Evolutionary conservation across 2,797 vertebrate species (phyloP).

Genomic region (Rhincodon typus): DNA sequence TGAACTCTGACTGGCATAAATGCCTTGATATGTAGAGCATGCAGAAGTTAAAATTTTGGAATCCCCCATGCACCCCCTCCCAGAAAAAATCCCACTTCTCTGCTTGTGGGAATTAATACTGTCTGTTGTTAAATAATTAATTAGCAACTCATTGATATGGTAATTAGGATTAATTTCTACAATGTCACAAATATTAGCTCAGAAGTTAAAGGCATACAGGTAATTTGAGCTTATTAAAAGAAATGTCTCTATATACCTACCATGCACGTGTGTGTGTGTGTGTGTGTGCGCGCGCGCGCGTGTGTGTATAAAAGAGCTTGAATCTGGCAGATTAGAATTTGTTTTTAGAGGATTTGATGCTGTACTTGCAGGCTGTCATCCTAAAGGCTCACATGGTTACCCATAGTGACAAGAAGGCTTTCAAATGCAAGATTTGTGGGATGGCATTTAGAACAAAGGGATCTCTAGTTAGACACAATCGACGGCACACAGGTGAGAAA

Average conservation of each 20-base stretch:
- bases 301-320: background rate
- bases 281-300: background rate
- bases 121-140: background rate
- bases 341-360: slow-evolving; percentile 13
- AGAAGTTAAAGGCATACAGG: background rate
- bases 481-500: slow-evolving; percentile 84
- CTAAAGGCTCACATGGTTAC: slow-evolving; percentile 93
- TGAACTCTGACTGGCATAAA: background rate
- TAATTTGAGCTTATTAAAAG: background rate
- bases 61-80: background rate
- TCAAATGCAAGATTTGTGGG: slow-evolving; percentile 81
- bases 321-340: background rate
- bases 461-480: slow-evolving; percentile 89
- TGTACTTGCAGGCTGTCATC: slow-evolving; percentile 76
- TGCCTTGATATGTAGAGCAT: background rate
- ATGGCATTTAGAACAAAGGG: slow-evolving; percentile 93
- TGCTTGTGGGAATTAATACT: background rate
- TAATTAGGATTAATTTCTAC: background rate
- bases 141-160: background rate
- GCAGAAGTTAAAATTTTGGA: background rate
- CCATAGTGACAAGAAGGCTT: slow-evolving; percentile 90
- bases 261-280: background rate
- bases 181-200: background rate
- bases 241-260: background rate
- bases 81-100: no score